These are phyloP conservation scores for Chymomyza procnemis DNA, from an alignment of 2,888 invertebrate species.

Conservation along the genomic window DNA sequence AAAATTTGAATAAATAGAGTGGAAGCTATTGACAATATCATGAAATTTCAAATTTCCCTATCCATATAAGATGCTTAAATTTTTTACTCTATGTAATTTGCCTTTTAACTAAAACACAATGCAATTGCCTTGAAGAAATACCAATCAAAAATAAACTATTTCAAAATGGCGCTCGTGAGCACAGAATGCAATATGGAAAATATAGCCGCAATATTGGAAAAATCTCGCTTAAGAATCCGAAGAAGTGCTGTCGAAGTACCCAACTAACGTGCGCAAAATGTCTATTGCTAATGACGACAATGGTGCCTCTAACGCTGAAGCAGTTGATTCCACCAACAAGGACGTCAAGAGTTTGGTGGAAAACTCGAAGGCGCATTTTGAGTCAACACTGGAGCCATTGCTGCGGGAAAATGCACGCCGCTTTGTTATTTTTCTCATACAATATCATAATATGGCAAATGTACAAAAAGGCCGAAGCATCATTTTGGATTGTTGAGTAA, in stretches of 20 bases:
- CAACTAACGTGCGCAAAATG: slow-evolving; percentile 74
- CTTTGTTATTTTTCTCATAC: slow-evolving; percentile 96
- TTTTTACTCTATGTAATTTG: no score
- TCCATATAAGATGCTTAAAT: no score
- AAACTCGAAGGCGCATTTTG: slow-evolving; percentile 62
- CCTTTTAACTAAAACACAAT: not conserved
- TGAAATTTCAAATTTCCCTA: no score
- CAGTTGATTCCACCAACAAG: slow-evolving; percentile 20
- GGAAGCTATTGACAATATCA: no score
- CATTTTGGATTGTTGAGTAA: slow-evolving; percentile 99
- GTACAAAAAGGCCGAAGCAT: slow-evolving; percentile 99
- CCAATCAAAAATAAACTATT: not conserved
- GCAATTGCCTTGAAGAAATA: not conserved
- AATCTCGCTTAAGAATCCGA: slow-evolving; percentile 78
- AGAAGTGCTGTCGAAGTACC: slow-evolving; percentile 75
- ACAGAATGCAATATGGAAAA: no score
- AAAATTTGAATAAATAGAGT: no score
- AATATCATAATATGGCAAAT: slow-evolving; percentile 98
- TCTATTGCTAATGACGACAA: slow-evolving; percentile 65
- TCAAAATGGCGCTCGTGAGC: slow-evolving; percentile 62
- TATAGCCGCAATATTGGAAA: slow-evolving; percentile 77
- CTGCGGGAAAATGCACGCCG: slow-evolving; percentile 93
- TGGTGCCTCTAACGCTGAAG: slow-evolving; percentile 21
- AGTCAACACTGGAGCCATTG: slow-evolving; percentile 88
- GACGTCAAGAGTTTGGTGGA: slow-evolving; percentile 48